Evolutionary conservation across 2,888 invertebrate species (phyloP).

Genomic region (Tenthredo mesomela): DNA sequence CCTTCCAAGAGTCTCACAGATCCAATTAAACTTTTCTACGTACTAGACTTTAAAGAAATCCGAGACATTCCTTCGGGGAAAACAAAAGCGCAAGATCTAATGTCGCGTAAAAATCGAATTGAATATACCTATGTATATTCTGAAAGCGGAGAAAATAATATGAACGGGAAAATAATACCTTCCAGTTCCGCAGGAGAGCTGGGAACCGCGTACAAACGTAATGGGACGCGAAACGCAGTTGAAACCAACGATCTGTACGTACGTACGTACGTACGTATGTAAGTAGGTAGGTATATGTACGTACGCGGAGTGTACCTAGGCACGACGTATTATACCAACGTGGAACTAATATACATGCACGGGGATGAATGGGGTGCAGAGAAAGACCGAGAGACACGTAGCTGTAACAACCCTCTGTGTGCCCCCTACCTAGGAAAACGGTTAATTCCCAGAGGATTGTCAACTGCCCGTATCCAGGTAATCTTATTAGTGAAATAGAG

Average conservation of each 20-base stretch:
- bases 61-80: conserved; percentile 1
- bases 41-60: conserved; percentile 5
- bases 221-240: conserved; percentile 3
- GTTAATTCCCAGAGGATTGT: conserved; percentile 48
- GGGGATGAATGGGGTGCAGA: neutral
- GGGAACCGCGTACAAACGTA: neutral
- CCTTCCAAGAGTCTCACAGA: neutral
- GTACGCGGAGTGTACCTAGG: neutral
- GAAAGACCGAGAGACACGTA: neutral
- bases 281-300: neutral
- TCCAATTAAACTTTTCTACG: conserved; percentile 53
- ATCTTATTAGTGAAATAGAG: conserved; percentile 45
- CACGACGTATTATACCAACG: conserved; percentile 16
- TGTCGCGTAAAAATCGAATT: conserved; percentile 59
- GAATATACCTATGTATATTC: conserved; percentile 47
- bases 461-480: conserved; percentile 47
- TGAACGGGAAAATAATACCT: neutral
- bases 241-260: conserved; percentile 13
- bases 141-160: neutral
- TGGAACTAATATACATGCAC: conserved; percentile 19
- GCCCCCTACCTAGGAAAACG: neutral
- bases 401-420: neutral
- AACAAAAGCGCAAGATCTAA: conserved; percentile 56
- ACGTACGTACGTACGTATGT: conserved; percentile 7
- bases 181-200: neutral